A percentile compares a stretch with the other conserved stretches of the same genome.
phyloP scores from a whole-genome alignment of 2,113 vertebrate species.

The Notiomystis cincta region DNA sequence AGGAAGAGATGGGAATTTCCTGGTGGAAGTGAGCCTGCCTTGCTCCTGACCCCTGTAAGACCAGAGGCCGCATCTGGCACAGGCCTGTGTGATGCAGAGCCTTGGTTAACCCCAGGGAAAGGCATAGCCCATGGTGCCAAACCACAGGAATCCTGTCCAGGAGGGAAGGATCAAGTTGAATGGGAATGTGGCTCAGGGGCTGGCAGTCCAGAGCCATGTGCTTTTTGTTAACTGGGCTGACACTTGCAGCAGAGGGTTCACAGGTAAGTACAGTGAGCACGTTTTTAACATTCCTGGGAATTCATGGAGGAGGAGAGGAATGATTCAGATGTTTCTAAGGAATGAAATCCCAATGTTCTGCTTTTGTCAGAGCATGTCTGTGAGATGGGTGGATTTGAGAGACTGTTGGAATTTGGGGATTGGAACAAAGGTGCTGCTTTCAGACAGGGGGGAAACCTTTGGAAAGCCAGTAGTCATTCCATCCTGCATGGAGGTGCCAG shows the following conservation, averaged over 20 bases:
- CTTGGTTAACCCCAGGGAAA: background rate
- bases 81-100: rapidly evolving
- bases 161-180: background rate
- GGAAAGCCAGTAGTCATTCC: background rate
- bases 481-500: background rate
- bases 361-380: background rate
- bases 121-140: background rate
- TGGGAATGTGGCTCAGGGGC: background rate
- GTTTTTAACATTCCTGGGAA: background rate
- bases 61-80: rapidly evolving
- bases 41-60: rapidly evolving
- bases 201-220: rapidly evolving
- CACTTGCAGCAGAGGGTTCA: background rate
- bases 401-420: background rate
- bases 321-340: background rate
- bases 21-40: background rate
- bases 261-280: rapidly evolving
- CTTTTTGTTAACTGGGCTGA: background rate
- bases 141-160: background rate
- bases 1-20: background rate
- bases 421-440: background rate
- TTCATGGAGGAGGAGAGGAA: background rate
- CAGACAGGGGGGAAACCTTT: background rate
- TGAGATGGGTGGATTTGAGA: background rate
- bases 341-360: rapidly evolving